A percentile compares a stretch with the other conserved stretches of the same genome.
Evolutionary conservation across 2,888 invertebrate species (phyloP).

Genomic region (Pammene fasciana): DNA sequence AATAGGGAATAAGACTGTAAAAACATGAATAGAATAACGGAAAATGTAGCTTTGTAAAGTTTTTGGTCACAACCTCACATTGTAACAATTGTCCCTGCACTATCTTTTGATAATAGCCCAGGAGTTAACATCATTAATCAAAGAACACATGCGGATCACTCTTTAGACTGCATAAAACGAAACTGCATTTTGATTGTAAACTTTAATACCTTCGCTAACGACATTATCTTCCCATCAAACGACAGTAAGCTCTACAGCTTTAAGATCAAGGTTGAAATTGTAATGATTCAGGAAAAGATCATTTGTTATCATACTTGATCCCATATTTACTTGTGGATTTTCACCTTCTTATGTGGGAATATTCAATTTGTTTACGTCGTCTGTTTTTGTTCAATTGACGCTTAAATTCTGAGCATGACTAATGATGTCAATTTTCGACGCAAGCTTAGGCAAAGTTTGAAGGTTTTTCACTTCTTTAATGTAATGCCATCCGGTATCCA

Average conservation of each 20-base stretch:
- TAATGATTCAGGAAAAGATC: slow-evolving; percentile 52
- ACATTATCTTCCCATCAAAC: slow-evolving; percentile 50
- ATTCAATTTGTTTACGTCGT: slow-evolving; percentile 79
- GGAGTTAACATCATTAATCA: slow-evolving; percentile 79
- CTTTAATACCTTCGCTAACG: slow-evolving; percentile 67
- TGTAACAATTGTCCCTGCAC: slow-evolving; percentile 70
- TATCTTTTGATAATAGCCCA: slow-evolving; percentile 71
- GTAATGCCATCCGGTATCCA: slow-evolving; percentile 32
- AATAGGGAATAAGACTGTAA: slow-evolving; percentile 43
- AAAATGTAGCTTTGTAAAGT: slow-evolving; percentile 46
- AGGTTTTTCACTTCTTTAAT: slow-evolving; percentile 24
- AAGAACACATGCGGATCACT: slow-evolving; percentile 72
- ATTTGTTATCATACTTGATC: slow-evolving; percentile 72
- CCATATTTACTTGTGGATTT: slow-evolving; percentile 79
- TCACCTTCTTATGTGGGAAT: slow-evolving; percentile 82
- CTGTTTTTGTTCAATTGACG: slow-evolving; percentile 82
- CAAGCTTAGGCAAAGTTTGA: slow-evolving; percentile 57
- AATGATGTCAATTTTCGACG: slow-evolving; percentile 70
- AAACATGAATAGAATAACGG: background rate
- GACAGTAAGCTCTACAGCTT: slow-evolving; percentile 49
- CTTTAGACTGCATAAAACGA: slow-evolving; percentile 71
- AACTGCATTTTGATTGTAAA: slow-evolving; percentile 74
- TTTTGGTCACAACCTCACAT: slow-evolving; percentile 66
- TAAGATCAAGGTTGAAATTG: slow-evolving; percentile 51
- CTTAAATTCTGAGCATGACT: slow-evolving; percentile 72